Percentiles rank a stretch among this genome's conserved stretches.
These are phyloP conservation scores for Polyodon spathula DNA, from an alignment of 2,113 vertebrate species.

Conservation along the genomic window DNA sequence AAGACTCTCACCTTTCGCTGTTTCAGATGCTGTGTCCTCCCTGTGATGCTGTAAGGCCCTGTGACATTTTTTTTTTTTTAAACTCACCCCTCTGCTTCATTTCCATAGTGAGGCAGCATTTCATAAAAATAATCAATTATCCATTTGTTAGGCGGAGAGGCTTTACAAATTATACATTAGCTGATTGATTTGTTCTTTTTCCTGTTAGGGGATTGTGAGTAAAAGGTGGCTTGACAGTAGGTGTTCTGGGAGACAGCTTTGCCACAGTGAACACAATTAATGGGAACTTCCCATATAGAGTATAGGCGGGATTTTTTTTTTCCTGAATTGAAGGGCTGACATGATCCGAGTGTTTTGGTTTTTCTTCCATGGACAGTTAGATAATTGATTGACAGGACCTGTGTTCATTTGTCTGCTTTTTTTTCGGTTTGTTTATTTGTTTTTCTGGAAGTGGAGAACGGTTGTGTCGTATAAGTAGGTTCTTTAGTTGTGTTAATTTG, in stretches of 20 bases:
- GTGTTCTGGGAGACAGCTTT: constrained; percentile 43
- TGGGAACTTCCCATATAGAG: constrained; percentile 53
- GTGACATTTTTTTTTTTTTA: not conserved
- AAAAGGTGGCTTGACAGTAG: constrained; percentile 57
- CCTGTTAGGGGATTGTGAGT: constrained; percentile 42
- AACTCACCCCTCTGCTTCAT: constrained; percentile 27
- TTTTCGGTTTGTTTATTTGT: too few relatives aligned
- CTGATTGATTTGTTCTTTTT: constrained; percentile 71
- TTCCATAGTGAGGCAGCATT: constrained; percentile 52
- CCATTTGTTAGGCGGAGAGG: constrained; percentile 67
- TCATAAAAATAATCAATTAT: constrained; percentile 71
- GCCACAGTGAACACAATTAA: constrained; percentile 41
- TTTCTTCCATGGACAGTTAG: too few relatives aligned
- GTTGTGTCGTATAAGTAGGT: too few relatives aligned
- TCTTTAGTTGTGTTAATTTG: too few relatives aligned
- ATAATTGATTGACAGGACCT: too few relatives aligned
- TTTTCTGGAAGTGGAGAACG: too few relatives aligned
- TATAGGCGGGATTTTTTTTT: constrained; percentile 50
- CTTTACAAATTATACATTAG: constrained; percentile 70
- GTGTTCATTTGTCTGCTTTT: too few relatives aligned
- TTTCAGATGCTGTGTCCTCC: not conserved
- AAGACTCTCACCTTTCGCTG: constrained; percentile 4
- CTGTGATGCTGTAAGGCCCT: constrained; percentile 4
- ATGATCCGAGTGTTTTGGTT: constrained; percentile 8
- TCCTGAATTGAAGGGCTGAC: constrained; percentile 65